Evolutionary conservation across 2,797 vertebrate genomes (phyloP).

Genomic region (Scomberomorus guttatus): DNA sequence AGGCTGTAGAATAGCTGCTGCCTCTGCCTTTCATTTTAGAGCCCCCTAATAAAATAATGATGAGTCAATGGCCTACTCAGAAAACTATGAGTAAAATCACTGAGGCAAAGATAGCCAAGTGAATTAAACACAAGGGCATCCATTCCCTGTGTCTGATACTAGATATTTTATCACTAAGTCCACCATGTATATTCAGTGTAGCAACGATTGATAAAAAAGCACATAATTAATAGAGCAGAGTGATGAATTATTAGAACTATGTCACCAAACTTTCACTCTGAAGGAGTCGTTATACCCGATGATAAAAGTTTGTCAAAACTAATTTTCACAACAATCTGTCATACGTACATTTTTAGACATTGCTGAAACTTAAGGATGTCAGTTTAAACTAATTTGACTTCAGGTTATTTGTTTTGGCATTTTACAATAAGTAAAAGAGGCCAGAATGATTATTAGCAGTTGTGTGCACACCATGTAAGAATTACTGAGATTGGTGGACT

Average conservation of each 20-base stretch:
- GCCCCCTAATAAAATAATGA: conserved; percentile 54
- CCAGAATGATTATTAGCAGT: neutral
- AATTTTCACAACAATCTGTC: neutral
- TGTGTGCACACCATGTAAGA: neutral
- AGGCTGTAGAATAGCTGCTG: conserved; percentile 27
- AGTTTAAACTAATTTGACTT: neutral
- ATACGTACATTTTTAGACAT: no score
- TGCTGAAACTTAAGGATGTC: neutral
- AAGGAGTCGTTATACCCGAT: neutral
- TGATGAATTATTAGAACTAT: neutral
- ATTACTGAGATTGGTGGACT: neutral
- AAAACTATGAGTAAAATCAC: neutral
- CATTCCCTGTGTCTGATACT: neutral
- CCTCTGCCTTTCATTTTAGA: conserved; percentile 50
- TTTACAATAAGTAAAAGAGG: neutral
- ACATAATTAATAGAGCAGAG: neutral
- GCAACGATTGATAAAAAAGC: neutral
- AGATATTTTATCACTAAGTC: neutral
- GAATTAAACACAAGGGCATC: neutral
- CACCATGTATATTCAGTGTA: neutral
- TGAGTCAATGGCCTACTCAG: conserved; percentile 24
- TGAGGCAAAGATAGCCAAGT: conserved; percentile 2
- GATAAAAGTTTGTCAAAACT: neutral
- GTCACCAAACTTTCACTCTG: neutral
- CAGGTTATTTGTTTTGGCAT: neutral